These are phyloP conservation scores for Pelochelys cantorii DNA, from an alignment of 2,797 vertebrate genomes.

Conservation along the genomic window DNA sequence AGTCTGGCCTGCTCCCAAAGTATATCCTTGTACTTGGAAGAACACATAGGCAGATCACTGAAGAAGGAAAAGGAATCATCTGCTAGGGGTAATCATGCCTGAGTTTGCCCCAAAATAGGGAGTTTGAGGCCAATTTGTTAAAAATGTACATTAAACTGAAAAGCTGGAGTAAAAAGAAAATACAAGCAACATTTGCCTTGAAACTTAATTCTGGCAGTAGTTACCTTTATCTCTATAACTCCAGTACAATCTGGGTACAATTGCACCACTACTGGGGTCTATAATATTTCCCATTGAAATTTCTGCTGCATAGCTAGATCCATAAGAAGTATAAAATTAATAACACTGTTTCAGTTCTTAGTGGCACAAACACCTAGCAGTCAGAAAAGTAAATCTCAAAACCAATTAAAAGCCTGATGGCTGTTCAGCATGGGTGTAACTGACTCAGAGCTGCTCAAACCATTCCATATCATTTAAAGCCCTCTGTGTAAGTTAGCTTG, in stretches of 20 bases:
- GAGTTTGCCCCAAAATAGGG: background rate
- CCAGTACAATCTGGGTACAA: background rate
- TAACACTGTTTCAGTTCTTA: background rate
- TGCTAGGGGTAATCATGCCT: background rate
- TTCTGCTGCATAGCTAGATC: background rate
- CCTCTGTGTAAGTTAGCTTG: background rate
- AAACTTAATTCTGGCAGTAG: background rate
- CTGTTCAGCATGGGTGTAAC: background rate
- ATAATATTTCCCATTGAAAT: background rate
- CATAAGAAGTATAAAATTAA: background rate
- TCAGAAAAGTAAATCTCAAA: background rate
- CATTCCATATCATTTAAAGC: background rate
- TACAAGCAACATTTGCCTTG: background rate
- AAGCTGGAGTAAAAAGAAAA: background rate
- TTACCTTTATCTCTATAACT: background rate
- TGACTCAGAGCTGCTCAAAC: background rate
- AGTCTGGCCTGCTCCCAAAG: background rate
- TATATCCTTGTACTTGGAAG: background rate
- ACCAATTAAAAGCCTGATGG: background rate
- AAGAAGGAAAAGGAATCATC: background rate
- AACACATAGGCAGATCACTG: background rate
- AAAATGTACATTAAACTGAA: background rate
- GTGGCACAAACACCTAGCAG: background rate
- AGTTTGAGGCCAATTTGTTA: background rate
- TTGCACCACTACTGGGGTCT: background rate